A percentile compares a stretch with the other conserved stretches of the same genome.
phyloP scores from a whole-genome alignment of 2,113 vertebrate genomes.

The Sigmodon hispidus region DNA sequence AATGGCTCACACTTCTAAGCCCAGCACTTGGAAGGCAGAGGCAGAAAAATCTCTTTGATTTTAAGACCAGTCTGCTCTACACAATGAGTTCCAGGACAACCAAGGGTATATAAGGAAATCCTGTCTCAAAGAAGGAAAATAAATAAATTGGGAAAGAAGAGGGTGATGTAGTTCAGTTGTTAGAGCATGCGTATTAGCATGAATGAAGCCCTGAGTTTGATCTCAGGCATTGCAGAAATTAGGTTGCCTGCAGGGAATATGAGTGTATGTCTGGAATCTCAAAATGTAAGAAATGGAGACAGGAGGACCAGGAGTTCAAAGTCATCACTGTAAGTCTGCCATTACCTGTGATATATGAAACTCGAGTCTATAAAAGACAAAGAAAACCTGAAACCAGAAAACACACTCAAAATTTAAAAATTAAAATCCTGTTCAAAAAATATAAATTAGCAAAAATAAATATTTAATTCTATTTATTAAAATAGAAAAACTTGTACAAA shows the following conservation, averaged over 20 bases:
- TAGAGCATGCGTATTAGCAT: too few species aligned
- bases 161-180: neutral
- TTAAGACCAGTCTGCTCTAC: neutral
- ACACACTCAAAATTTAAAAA: neutral
- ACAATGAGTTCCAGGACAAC: neutral
- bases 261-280: neutral
- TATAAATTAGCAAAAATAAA: neutral
- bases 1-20: neutral
- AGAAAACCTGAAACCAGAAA: neutral
- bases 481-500: slow-evolving; percentile 14
- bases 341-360: neutral
- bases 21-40: neutral
- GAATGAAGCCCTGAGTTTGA: neutral
- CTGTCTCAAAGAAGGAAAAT: too few species aligned
- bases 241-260: neutral
- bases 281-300: neutral
- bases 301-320: neutral
- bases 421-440: neutral
- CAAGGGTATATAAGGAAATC: neutral
- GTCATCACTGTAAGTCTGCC: neutral
- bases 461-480: neutral
- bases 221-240: neutral
- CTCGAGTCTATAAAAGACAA: neutral
- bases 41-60: neutral
- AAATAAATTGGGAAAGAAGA: too few species aligned